These are phyloP conservation scores for Cataglyphis hispanica DNA, from an alignment of 1,140 invertebrate genomes.

Conservation along the genomic window DNA sequence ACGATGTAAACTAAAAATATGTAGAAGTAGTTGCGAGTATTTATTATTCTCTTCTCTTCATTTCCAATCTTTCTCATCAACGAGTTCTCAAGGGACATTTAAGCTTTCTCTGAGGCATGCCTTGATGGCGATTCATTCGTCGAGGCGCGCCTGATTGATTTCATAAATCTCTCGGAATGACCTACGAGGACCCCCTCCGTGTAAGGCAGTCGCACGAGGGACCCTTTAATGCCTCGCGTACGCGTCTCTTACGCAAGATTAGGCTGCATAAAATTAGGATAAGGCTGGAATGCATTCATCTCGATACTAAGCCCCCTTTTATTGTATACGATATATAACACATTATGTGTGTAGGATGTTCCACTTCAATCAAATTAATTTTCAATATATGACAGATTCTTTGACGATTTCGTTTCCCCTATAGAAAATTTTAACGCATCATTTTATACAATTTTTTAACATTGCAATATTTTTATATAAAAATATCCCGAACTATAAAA, in stretches of 20 bases:
- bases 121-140: slow-evolving; percentile 38
- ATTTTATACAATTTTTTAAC: neutral
- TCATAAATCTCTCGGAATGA: slow-evolving; percentile 66
- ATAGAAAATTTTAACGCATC: neutral
- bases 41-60: slow-evolving; percentile 34
- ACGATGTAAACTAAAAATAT: slow-evolving; percentile 6
- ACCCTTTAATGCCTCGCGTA: slow-evolving; percentile 32
- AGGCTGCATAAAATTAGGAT: slow-evolving; percentile 73
- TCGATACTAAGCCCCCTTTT: slow-evolving; percentile 14
- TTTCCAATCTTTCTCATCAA: slow-evolving; percentile 16
- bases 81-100: slow-evolving; percentile 15
- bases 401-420: neutral
- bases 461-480: neutral
- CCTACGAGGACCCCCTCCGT: slow-evolving; percentile 12
- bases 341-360: slow-evolving; percentile 4
- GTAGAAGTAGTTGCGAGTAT: slow-evolving; percentile 10
- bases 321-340: slow-evolving; percentile 24
- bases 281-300: slow-evolving; percentile 68
- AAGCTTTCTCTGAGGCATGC: slow-evolving; percentile 43
- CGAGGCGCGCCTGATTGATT: slow-evolving; percentile 68
- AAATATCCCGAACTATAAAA: neutral
- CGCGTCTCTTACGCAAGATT: slow-evolving; percentile 67
- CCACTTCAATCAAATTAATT: slow-evolving; percentile 17
- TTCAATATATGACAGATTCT: neutral
- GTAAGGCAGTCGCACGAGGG: slow-evolving; percentile 23